These are phyloP conservation scores for Pectinophora gossypiella DNA, from an alignment of 1,140 invertebrate genomes.

Conservation along the genomic window DNA sequence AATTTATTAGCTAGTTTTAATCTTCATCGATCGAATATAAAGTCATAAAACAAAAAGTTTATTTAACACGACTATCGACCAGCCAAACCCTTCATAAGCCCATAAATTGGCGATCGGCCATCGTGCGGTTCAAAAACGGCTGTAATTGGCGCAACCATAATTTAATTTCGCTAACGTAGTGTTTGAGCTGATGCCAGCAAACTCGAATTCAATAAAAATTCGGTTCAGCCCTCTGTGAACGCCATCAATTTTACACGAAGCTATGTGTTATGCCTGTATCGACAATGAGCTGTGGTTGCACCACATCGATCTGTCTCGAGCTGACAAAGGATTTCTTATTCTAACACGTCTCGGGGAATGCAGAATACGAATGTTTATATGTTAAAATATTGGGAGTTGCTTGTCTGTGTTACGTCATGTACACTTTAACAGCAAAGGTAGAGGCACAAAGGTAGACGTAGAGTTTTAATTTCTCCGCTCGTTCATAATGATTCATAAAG, in stretches of 20 bases:
- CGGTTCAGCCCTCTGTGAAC: constrained; percentile 18
- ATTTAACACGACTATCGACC: no score
- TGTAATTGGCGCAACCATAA: constrained; percentile 63
- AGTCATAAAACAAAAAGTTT: no score
- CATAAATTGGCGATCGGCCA: constrained; percentile 55
- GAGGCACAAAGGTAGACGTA: no score
- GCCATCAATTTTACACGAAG: constrained; percentile 38
- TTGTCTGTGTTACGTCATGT: no score
- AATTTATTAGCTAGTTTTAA: no score
- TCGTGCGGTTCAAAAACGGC: constrained; percentile 56
- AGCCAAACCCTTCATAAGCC: constrained; percentile 25
- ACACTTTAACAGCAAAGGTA: no score
- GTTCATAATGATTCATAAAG: no score
- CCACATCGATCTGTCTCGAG: background rate
- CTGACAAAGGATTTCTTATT: background rate
- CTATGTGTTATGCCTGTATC: background rate
- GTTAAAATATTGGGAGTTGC: no score
- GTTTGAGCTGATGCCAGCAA: constrained; percentile 57
- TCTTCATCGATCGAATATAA: no score
- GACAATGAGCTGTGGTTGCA: background rate
- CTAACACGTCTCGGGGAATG: background rate
- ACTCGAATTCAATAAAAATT: constrained; percentile 58
- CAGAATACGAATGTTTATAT: no score
- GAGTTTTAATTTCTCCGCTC: no score
- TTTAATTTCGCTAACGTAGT: constrained; percentile 63